A percentile compares a stretch with the other conserved stretches of the same genome.
phyloP scores from a whole-genome alignment of 2,113 vertebrate species.

The Murina feae region DNA sequence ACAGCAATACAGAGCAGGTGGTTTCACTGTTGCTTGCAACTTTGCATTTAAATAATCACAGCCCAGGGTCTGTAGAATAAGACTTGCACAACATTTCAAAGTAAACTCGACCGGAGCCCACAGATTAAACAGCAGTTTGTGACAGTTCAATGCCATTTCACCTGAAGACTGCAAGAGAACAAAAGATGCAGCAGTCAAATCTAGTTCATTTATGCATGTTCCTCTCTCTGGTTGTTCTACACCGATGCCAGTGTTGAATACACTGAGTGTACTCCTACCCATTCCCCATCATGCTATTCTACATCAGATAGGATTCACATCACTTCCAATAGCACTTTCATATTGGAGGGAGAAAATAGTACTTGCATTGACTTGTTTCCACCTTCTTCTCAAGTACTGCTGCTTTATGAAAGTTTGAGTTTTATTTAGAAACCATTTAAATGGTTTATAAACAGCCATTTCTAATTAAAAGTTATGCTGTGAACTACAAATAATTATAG shows the following conservation, averaged over 20 bases:
- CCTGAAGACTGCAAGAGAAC: neutral
- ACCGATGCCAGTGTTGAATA: neutral
- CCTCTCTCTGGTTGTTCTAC: neutral
- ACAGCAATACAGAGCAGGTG: neutral
- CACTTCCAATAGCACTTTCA: constrained; percentile 1
- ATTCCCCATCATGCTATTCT: neutral
- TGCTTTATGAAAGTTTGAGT: constrained; percentile 21
- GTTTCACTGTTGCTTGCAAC: neutral
- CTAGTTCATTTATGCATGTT: neutral
- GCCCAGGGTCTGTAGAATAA: neutral
- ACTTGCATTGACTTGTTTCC: neutral
- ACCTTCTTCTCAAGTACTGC: neutral
- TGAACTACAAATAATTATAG: neutral
- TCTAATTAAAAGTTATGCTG: neutral
- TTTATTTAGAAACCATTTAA: constrained; percentile 35
- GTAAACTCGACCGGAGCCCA: neutral
- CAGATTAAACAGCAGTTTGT: neutral
- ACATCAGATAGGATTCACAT: neutral
- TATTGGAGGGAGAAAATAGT: neutral
- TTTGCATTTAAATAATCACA: constrained; percentile 33
- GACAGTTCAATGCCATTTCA: neutral
- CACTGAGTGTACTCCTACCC: neutral
- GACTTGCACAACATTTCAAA: neutral
- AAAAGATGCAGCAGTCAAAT: neutral
- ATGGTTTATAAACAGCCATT: constrained; percentile 45